Evolutionary conservation across 37 sponge, comb jelly and placozoan genomes (phyloP), one percentile per base, ranked within the genome.

Genomic region (Mnemiopsis leidyi): DNA sequence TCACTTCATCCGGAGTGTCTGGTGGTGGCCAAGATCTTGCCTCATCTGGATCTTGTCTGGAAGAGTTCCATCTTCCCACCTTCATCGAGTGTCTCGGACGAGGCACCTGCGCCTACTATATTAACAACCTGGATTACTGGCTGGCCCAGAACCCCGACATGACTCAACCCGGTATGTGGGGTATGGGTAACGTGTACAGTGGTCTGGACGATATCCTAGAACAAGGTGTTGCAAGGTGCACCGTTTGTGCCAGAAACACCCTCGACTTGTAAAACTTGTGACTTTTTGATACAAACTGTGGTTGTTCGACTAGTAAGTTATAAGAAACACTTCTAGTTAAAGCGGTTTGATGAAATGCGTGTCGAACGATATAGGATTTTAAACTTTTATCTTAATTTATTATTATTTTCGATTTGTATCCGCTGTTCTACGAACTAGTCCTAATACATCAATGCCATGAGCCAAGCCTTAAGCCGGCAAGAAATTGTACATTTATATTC

Each of bases 41-140:
- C 73, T 33, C 35, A 16, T 30, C 93, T 29, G 93, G 93, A 23
- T 92, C 93, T 38, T 92, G 93, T 32, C 76, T 92, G 32, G 75
- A 71, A 38, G 69, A 75, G 71, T 92, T 92, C 76, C 36, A 30
- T 38, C 76, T 71, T 23, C 93, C 73, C 18, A 69, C 93, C 68
- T 92, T 92, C 93, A 92, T 92, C 23, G 93, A 92, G 76, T 92
- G 93, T 92, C 73, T 73, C 35, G 73, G 75, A 32, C 73, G 93
- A 38, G 93, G 93, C 1, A 92, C 93, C 7, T 92, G 93, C 40
- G 38, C 76, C 24, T 73, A 92, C 71, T 85, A 85, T 37, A 85
- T 85, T 37, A 85, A 85, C 35, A 85, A 85, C 48, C 26, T 85
- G 90, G 90, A 85, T 21, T 85, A 85, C 90, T 85, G 90, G 90